phyloP scores from a whole-genome alignment of 2,888 invertebrate species.

The Bedellia somnulentella region DNA sequence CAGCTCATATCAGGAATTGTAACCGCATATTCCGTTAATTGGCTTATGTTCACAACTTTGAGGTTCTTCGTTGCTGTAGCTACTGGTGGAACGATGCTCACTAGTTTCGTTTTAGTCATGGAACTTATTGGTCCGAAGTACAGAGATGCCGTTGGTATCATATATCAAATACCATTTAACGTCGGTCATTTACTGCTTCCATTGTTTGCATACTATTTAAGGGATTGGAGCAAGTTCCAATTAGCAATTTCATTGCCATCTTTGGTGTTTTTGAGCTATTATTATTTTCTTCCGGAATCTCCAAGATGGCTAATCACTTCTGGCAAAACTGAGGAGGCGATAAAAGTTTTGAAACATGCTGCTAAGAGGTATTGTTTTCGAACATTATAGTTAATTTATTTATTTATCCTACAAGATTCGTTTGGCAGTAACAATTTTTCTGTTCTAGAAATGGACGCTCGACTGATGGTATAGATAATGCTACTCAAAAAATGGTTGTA shows the following conservation, averaged over 20 bases:
- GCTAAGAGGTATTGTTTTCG: slow-evolving; percentile 62
- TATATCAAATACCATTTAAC: slow-evolving; percentile 70
- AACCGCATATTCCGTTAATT: slow-evolving; percentile 70
- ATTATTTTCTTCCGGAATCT: slow-evolving; percentile 77
- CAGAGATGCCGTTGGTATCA: slow-evolving; percentile 71
- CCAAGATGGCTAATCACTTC: slow-evolving; percentile 78
- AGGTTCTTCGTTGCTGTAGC: slow-evolving; percentile 74
- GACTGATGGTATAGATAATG: slow-evolving; percentile 43
- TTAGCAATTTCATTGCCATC: slow-evolving; percentile 67
- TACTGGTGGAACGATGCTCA: slow-evolving; percentile 83
- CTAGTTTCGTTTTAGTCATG: slow-evolving; percentile 71
- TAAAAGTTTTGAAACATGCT: slow-evolving; percentile 66
- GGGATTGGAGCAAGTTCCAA: slow-evolving; percentile 70
- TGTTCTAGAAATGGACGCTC: slow-evolving; percentile 49
- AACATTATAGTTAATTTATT: slow-evolving; percentile 7
- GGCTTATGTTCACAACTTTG: slow-evolving; percentile 66
- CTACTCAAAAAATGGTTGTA: slow-evolving; percentile 36
- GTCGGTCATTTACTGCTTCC: slow-evolving; percentile 68
- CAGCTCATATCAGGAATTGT: slow-evolving; percentile 72
- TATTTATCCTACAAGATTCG: not conserved
- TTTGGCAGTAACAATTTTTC: not conserved
- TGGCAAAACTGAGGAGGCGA: slow-evolving; percentile 67
- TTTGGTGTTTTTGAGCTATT: slow-evolving; percentile 66
- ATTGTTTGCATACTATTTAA: slow-evolving; percentile 64
- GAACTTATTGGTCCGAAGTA: slow-evolving; percentile 63